These are phyloP conservation scores for Dufourea novaeangliae DNA, from an alignment of 1,140 invertebrate species.

Conservation along the genomic window DNA sequence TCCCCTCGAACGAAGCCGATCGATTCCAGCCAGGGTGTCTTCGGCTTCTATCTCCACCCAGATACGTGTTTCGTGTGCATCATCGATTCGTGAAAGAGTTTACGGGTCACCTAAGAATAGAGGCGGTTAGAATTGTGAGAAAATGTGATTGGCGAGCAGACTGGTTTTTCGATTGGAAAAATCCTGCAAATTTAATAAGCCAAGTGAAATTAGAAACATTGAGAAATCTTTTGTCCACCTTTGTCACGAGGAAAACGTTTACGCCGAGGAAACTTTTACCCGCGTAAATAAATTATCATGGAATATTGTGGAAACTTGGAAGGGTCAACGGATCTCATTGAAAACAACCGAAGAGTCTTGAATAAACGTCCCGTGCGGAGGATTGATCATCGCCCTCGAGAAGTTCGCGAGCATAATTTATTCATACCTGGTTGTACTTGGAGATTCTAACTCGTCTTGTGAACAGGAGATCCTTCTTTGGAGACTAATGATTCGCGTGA, in stretches of 20 bases:
- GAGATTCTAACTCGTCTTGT: neutral
- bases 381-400: neutral
- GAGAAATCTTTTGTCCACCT: neutral
- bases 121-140: neutral
- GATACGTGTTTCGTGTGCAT: slow-evolving; percentile 7
- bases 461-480: neutral
- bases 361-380: neutral
- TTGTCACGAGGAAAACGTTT: neutral
- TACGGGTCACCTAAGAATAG: slow-evolving; percentile 22
- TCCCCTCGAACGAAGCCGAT: slow-evolving; percentile 2
- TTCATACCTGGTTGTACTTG: neutral
- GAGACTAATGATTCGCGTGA: neutral
- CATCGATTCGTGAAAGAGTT: slow-evolving; percentile 30
- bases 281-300: neutral
- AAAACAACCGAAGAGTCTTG: neutral
- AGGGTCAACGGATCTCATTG: neutral
- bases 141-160: slow-evolving; percentile 1
- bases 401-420: neutral
- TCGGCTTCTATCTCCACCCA: neutral
- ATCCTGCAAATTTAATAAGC: slow-evolving; percentile 2
- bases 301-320: neutral
- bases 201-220: neutral
- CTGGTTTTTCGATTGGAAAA: neutral
- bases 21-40: slow-evolving; percentile 8
- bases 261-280: neutral